Evolutionary conservation across 2,888 invertebrate species (phyloP).

Genomic region (Cepaea hortensis): DNA sequence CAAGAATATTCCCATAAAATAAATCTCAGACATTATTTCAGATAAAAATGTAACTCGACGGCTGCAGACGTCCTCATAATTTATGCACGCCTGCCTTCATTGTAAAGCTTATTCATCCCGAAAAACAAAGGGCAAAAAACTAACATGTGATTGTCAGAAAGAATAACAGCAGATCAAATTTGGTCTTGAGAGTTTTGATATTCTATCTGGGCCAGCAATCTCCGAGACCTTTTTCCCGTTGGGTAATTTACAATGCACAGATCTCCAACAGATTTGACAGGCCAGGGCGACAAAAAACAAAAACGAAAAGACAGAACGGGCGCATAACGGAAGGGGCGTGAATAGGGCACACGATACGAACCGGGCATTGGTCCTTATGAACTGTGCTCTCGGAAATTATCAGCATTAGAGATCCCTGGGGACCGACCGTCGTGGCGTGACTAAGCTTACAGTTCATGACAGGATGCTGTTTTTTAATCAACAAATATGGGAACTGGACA

Average conservation of each 20-base stretch:
- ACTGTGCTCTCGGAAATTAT: neutral
- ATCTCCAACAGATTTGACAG: neutral
- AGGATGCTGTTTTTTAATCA: neutral
- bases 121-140: neutral
- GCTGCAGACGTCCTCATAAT: neutral
- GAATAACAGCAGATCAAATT: conserved; percentile 6
- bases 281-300: neutral
- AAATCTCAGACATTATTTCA: neutral
- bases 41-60: neutral
- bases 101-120: neutral
- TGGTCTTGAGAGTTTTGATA: neutral
- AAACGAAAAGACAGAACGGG: neutral
- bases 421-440: neutral
- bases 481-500: neutral
- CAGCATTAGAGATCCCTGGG: neutral
- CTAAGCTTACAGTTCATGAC: neutral
- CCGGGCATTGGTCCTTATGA: neutral
- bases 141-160: conserved; percentile 16
- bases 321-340: conserved; percentile 6
- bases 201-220: conserved; percentile 1
- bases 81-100: neutral
- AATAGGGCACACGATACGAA: conserved; percentile 1
- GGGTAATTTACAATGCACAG: neutral
- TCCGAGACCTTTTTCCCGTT: neutral
- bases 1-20: neutral